Base-by-base conservation (phyloP, 2,113 vertebrate species). In the Crypturellus undulatus region DNA sequence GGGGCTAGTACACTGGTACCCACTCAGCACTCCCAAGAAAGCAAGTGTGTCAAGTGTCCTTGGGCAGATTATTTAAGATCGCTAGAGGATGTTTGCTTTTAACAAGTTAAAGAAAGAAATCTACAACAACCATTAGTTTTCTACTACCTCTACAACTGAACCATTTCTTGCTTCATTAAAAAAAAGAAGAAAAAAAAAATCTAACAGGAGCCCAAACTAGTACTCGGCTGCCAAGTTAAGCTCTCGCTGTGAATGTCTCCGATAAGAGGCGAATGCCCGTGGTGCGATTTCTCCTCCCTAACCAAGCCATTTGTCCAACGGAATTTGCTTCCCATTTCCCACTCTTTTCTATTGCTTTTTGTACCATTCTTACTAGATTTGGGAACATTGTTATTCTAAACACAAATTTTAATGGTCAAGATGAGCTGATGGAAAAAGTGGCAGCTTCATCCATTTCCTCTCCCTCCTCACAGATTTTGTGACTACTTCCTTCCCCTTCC, bases 31-130 rank as follows among this genome's bases (percentile, higher is more conserved):
- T 96, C 95, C 89, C 90, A 73, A 79, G 81, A 90, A 97, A 93
- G 79, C 2, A 36, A 70, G 88, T 78, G 90, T 80, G 90, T 91
- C 88, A 85, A 94, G 95, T 94, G 92, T 96, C 97, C 94, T 93
- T 94, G 96, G 91, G 89, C 94, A 95, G 97, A 97, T 97, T 95
- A 95, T 96, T 97, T 94, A 91, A 78, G 52, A 97, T 96, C 96
- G 95, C 93, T 81, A 87, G 96, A 94, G 92, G 82, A 97, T 94
- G 77, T 93, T 97, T 94, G 96, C 95, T 97, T 98, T 97, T 96
- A 97, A 97, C 68, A 83, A 87, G 65, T 94, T 40, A 95, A 78
- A 87, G 45, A 63, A 38, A 43, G 70, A 68, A 18, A 68, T 82
- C 89, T 87, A 68, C 25, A 72, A 96, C 90, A 95, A 93, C 83